Base-by-base conservation (phyloP, 2,888 invertebrate species). In the Apocheima hispidaria region DNA sequence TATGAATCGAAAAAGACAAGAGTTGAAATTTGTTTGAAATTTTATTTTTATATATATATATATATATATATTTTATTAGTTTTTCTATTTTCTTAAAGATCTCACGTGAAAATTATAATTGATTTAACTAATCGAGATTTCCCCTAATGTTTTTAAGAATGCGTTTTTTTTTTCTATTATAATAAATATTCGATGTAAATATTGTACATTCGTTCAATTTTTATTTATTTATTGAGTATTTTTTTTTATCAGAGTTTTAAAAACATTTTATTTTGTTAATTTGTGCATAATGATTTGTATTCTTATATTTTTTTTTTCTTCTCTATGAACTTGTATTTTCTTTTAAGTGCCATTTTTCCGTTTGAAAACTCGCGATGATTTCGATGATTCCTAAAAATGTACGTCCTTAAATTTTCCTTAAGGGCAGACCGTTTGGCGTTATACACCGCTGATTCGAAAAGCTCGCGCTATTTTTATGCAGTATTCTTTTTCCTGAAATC, bases 131-230 rank as follows among this genome's bases (percentile, higher is more conserved):
- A 73, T 64, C 50, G 53, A 61, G 16, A 78, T 74, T 81, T 82
- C 83, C 84, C 82, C 82, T 83, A 80, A 84, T 84, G 78, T 77
- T 81, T 81, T n/a, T 82, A 74, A 76, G 75, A 82, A 81, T 77
- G 79, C 81, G 79, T 82, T 86, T 74, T 78, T 82, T 86, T 74
- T 78, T 86, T 83, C 79, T 86, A 84, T 87, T 85, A 86, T 86
- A 86, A 88, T 86, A 87, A 86, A 88, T 86, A 87, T 86, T 88
- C 79, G 82, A 88, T 91, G 92, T 92, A 92, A 92, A 92, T 92
- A 92, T 87, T 92, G 92, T 92, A 92, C 84, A 91, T 92, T 90
- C 75, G 77, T 86, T 86, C 71, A 73, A 70, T 70, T 68, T 66
- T 78, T 81, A 87, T 88, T 91, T 88, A 91, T 92, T 92, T 90